A percentile compares a stretch with the other conserved stretches of the same genome.
Evolutionary conservation across 1,140 invertebrate genomes (phyloP).

Genomic region (Potamilus streckersoni): DNA sequence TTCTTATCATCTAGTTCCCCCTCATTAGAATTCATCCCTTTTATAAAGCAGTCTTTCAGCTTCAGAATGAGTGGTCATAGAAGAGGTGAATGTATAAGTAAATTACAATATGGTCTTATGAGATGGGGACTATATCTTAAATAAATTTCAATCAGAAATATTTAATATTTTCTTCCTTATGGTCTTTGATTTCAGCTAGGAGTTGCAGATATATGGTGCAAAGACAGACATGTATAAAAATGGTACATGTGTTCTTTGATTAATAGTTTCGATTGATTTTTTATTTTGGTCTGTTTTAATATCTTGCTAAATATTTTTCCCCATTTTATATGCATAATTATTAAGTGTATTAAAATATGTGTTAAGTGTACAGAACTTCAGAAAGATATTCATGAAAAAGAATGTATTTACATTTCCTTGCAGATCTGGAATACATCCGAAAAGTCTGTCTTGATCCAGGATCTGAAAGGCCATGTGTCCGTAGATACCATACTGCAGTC

Average conservation of each 20-base stretch:
- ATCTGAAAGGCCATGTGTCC: slow-evolving; percentile 75
- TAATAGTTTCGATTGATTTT: no score
- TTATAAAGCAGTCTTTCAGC: no score
- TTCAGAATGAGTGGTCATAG: no score
- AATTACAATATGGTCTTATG: no score
- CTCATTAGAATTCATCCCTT: no score
- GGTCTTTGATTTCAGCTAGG: no score
- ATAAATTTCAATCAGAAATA: no score
- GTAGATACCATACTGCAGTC: slow-evolving; percentile 85
- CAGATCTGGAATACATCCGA: slow-evolving; percentile 48
- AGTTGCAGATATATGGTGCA: no score
- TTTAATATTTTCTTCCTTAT: no score
- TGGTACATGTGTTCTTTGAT: neutral
- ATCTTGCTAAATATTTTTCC: neutral
- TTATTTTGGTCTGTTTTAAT: neutral
- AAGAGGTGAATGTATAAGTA: no score
- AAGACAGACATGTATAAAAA: neutral
- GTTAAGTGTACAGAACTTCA: neutral
- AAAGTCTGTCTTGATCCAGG: slow-evolving; percentile 35
- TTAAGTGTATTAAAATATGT: neutral
- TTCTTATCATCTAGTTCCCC: no score
- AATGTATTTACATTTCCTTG: neutral
- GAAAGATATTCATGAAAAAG: neutral
- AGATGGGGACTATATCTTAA: no score
- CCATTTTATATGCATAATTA: neutral